Percentiles rank a stretch among this genome's conserved stretches.
phyloP scores from a whole-genome alignment of 2,113 vertebrate species.

The Otocyon megalotis region DNA sequence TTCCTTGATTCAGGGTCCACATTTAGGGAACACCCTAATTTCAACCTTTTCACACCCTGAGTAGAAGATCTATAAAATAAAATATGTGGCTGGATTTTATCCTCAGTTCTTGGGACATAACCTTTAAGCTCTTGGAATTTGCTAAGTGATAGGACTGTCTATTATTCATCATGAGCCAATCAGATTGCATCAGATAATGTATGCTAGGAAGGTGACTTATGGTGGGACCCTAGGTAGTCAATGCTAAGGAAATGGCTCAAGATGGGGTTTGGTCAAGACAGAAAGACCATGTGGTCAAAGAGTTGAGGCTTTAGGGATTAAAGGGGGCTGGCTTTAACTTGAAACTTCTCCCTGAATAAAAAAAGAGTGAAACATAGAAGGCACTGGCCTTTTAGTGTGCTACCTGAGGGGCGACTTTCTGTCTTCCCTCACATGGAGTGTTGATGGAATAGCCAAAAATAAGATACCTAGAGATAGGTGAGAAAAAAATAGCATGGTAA shows the following conservation, averaged over 20 bases:
- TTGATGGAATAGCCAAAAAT: neutral
- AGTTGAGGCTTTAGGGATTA: neutral
- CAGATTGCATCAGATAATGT: neutral
- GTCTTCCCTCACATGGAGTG: neutral
- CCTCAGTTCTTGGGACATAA: neutral
- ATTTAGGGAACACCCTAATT: neutral
- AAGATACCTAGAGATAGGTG: neutral
- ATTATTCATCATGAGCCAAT: neutral
- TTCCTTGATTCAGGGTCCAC: neutral
- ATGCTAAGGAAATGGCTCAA: neutral
- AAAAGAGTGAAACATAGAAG: neutral
- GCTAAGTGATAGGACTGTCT: too few species aligned
- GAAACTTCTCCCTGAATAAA: neutral
- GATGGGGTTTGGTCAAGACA: neutral
- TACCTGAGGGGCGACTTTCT: neutral
- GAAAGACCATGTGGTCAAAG: neutral
- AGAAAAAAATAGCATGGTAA: neutral
- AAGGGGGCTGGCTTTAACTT: neutral
- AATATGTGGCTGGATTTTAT: neutral
- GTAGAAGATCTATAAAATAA: neutral
- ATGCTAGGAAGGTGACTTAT: neutral
- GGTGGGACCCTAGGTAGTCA: neutral
- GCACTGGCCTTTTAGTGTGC: neutral
- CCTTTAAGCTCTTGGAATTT: neutral
- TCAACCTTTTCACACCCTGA: neutral